Evolutionary conservation across 1,140 invertebrate species (phyloP).

Genomic region (Arion vulgaris): DNA sequence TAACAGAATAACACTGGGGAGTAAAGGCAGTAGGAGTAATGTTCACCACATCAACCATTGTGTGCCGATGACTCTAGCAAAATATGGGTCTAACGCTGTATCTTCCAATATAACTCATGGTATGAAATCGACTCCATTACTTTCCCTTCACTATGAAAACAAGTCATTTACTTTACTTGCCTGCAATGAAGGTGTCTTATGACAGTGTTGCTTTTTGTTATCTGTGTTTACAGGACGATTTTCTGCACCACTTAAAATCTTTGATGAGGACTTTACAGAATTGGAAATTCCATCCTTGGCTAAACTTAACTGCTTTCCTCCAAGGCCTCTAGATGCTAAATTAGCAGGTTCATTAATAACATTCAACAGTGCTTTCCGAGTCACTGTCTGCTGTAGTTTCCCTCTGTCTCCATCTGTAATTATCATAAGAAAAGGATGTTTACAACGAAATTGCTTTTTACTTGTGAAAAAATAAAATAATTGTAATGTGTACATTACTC

Average conservation of each 20-base stretch:
- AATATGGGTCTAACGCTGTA: too few species aligned
- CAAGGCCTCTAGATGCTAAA: background rate
- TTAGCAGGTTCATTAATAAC: constrained; percentile 10
- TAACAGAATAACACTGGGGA: too few species aligned
- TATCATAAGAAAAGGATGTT: background rate
- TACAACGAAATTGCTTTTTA: too few species aligned
- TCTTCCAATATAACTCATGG: too few species aligned
- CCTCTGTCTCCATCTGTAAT: background rate
- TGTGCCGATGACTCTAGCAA: too few species aligned
- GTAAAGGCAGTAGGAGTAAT: too few species aligned
- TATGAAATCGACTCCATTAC: too few species aligned
- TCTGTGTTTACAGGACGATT: background rate
- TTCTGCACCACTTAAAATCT: constrained; percentile 11
- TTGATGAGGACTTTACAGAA: background rate
- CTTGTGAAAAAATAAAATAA: background rate
- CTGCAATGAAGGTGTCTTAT: background rate
- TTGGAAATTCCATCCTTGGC: background rate
- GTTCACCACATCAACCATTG: too few species aligned
- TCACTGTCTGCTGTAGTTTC: constrained; percentile 14
- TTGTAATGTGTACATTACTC: too few species aligned
- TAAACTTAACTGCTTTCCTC: background rate
- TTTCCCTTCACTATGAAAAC: too few species aligned
- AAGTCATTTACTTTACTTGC: background rate
- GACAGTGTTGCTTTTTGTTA: background rate
- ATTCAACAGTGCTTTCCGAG: constrained; percentile 25